These are phyloP conservation scores for Galemys pyrenaicus DNA, from an alignment of 2,113 vertebrate genomes.

Conservation along the genomic window DNA sequence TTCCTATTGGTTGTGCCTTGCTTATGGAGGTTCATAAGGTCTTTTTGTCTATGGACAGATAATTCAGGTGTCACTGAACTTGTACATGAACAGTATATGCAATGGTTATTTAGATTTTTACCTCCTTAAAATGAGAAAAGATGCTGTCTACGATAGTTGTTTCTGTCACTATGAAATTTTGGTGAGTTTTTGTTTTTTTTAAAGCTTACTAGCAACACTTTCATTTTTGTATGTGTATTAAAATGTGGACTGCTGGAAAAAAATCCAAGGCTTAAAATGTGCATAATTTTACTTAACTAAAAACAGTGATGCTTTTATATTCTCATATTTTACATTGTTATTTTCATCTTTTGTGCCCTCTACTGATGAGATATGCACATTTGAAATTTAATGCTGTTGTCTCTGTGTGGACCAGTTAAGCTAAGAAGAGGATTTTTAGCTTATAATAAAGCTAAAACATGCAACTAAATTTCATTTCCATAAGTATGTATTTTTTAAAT, in stretches of 20 bases:
- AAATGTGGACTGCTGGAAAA: neutral
- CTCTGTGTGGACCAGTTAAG: neutral
- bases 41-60: neutral
- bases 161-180: neutral
- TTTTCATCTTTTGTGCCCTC: slow-evolving; percentile 26
- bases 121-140: neutral
- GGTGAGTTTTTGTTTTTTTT: neutral
- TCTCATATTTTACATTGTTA: neutral
- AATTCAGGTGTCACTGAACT: neutral
- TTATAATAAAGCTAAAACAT: neutral
- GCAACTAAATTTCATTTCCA: neutral
- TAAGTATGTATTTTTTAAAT: neutral
- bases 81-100: neutral
- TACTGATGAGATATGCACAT: neutral
- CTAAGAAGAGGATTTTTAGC: neutral
- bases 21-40: neutral
- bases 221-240: neutral
- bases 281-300: neutral
- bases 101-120: neutral
- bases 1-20: neutral
- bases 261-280: neutral
- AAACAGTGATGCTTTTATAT: neutral
- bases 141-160: neutral
- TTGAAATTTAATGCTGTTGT: neutral
- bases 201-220: neutral